Base-by-base conservation (phyloP, 2,888 invertebrate species). In the Barypeithes pellucidus region DNA sequence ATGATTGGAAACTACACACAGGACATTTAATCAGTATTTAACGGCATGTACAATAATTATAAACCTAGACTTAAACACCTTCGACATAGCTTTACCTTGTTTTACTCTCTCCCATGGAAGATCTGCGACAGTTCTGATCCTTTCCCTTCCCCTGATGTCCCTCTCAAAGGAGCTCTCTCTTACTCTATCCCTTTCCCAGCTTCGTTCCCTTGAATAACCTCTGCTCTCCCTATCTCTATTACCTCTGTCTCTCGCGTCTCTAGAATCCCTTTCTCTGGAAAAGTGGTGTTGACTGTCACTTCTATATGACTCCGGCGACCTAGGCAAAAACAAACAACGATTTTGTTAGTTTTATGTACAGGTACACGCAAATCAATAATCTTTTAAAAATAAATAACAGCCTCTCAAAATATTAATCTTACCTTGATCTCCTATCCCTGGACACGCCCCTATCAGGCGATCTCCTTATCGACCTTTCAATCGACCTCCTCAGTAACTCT, bases 81-180 rank as follows among this genome's bases (percentile, higher is more conserved):
- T n/a, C n/a, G n/a, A n/a, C n/a, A n/a, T n/a, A n/a, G n/a, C n/a
- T n/a, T 16, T 8, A 29, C 18, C 16, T 57, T 57, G 54, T 8
- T 79, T 80, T 22, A 81, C 80, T 41, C 80, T 73, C 67, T 82
- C 80, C 82, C 82, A 82, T 5, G 82, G 82, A 61, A 82, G 70
- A 63, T 82, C 82, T 7, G 80, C 79, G 0, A 81, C 79, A 16
- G 81, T 80, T 66, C 82, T 76, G 9, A 80, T 77, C 43, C 83
- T 76, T 14, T 83, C 82, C 50, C 74, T 79, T 9, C 75, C 79
- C 22, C 80, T 68, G 43, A 81, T 41, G 57, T 81, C 81, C 39
- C 81, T 72, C 60, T 80, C 80, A 63, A 73, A 81, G 1, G 80
- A 80, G 63, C 81, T 81, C 65, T 80, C 80, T 22, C 80, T 68